Base-by-base conservation (phyloP, 2,888 invertebrate species). In the Drosophila merina region DNA sequence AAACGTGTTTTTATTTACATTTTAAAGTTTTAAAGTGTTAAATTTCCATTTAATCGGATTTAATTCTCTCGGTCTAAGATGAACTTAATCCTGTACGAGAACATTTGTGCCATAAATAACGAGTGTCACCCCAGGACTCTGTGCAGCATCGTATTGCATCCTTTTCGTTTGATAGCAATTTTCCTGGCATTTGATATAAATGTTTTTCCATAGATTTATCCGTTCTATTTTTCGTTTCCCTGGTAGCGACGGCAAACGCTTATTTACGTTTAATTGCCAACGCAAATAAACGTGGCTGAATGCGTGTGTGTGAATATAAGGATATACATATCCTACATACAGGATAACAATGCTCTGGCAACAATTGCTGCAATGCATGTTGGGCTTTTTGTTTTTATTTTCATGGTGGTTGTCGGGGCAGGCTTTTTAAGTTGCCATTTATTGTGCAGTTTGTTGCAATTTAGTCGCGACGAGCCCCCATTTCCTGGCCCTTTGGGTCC, bases 211-310 rank as follows among this genome's bases (percentile, higher is more conserved):
- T 7, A 52, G 47, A 48, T 57, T 51, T 52, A 38, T 67, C 31
- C 38, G 30, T 26, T 14, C 68, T 38, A 63, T 36, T 63, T 33
- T 42, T 44, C 20, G 8, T 44, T 51, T 51, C 44, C 33, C 12
- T 51, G 38, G 49, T 64, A 57, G 59, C 60, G 55, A 26, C 51
- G 64, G 59, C 67, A 75, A 77, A 54, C 73, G 77, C 76, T 86
- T 86, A 81, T 89, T 89, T 86, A 76, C 88, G 88, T 83, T 90
- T 89, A 89, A 90, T 89, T 90, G 90, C 90, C 78, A 89, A 75
- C 77, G 81, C 76, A 86, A 81, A 83, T 75, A 59, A 51, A 36
- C 40, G 40, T 67, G 72, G 66, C 62, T 58, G 42, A 47, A 59
- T 59, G 26, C 44, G 31, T 49, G 14, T 40, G 36, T 33, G 31